Evolutionary conservation across 2,113 vertebrate species (phyloP).

Genomic region (Lepus americanus): DNA sequence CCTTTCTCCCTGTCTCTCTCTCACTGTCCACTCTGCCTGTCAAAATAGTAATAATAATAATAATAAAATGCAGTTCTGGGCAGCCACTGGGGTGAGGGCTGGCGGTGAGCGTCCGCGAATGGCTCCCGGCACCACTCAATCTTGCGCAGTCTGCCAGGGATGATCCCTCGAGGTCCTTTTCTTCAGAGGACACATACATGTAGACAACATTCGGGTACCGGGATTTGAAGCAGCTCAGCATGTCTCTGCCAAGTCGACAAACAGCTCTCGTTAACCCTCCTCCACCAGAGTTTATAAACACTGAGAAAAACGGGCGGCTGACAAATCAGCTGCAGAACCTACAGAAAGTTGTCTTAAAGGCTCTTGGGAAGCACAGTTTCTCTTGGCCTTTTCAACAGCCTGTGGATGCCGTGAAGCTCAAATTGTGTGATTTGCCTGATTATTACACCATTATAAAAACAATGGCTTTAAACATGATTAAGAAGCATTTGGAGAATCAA

Average conservation of each 20-base stretch:
- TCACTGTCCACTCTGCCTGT: no score
- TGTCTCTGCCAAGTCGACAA: conserved; percentile 87
- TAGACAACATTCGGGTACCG: conserved; percentile 62
- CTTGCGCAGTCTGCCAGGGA: no score
- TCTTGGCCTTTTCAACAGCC: conserved; percentile 97
- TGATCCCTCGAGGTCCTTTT: background rate
- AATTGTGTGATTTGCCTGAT: conserved; percentile 90
- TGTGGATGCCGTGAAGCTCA: conserved; percentile 94
- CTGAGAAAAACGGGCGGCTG: conserved; percentile 88
- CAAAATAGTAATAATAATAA: no score
- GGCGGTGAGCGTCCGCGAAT: no score
- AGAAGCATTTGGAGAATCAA: conserved; percentile 95
- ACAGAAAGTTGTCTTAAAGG: conserved; percentile 92
- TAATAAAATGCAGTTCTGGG: background rate
- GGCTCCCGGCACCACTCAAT: no score
- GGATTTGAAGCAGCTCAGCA: conserved; percentile 76
- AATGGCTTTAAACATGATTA: conserved; percentile 96
- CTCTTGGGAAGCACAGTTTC: conserved; percentile 93
- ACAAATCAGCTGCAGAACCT: conserved; percentile 96
- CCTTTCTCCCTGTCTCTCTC: no score
- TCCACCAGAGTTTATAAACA: conserved; percentile 92
- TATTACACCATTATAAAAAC: conserved; percentile 96
- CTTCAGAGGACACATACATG: conserved; percentile 53
- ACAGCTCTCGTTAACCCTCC: conserved; percentile 90
- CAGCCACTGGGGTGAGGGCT: no score